A percentile compares a stretch with the other conserved stretches of the same genome.
Conservation (phyloP, 2,797 vertebrate species). For the Enteromius argenteus region DNA sequence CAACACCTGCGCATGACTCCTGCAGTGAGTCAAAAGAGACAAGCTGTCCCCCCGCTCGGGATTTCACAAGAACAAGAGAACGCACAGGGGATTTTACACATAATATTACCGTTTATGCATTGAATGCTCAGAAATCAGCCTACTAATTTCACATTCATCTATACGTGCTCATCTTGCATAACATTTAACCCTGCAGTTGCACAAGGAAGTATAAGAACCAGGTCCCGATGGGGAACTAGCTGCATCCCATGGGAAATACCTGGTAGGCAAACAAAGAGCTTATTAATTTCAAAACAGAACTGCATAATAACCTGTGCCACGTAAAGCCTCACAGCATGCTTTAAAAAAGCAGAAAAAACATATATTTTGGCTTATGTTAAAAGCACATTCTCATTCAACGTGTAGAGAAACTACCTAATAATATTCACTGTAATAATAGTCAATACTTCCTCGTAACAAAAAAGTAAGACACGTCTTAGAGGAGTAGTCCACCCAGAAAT, state of each 20-base stretch:
- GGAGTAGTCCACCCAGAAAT: neutral
- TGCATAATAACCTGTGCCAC: conserved; percentile 14
- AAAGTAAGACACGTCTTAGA: neutral
- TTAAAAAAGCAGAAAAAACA: neutral
- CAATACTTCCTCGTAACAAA: neutral
- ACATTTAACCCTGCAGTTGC: conserved; percentile 60
- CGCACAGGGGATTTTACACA: neutral
- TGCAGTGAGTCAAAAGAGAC: conserved; percentile 34
- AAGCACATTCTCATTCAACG: neutral
- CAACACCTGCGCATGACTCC: conserved; percentile 59
- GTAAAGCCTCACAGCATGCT: neutral
- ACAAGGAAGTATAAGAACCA: conserved; percentile 42
- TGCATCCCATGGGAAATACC: conserved; percentile 57
- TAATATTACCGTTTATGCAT: neutral
- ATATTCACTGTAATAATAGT: neutral
- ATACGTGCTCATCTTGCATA: conserved; percentile 10
- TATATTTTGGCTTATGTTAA: neutral
- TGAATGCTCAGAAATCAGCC: neutral
- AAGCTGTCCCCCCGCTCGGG: conserved; percentile 21
- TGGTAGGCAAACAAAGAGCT: conserved; percentile 64
- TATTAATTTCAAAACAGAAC: conserved; percentile 57
- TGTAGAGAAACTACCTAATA: neutral
- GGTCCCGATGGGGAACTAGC: conserved; percentile 45
- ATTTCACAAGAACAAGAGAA: conserved; percentile 38
- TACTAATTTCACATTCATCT: neutral